Evolutionary conservation across 2,888 invertebrate species (phyloP).

Genomic region (Temnothorax unifasciatus): DNA sequence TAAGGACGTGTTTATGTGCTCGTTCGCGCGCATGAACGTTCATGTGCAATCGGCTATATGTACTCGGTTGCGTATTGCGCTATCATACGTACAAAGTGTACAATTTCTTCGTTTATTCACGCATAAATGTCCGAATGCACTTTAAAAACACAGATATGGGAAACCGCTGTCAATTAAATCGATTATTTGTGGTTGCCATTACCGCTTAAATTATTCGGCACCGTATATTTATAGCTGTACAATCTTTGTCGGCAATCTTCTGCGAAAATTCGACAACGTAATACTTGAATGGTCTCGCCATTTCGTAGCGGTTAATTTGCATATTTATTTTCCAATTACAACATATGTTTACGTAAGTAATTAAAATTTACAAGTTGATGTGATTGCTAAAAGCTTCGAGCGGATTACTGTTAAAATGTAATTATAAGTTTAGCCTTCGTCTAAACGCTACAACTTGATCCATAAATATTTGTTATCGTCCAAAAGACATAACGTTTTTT

Average conservation of each 20-base stretch:
- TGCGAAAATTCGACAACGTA: neutral
- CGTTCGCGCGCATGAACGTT: conserved; percentile 9
- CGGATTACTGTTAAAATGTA: neutral
- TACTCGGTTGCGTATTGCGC: neutral
- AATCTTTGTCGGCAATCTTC: conserved; percentile 10
- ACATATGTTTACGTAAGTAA: neutral
- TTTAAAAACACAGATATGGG: conserved; percentile 12
- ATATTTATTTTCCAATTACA: conserved; percentile 9
- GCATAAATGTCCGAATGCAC: conserved; percentile 12
- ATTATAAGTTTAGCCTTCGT: neutral
- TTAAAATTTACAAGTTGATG: conserved; percentile 3
- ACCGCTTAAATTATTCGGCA: conserved; percentile 13
- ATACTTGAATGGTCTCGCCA: neutral
- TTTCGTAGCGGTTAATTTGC: neutral
- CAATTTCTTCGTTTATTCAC: conserved; percentile 22
- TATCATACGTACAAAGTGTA: conserved; percentile 7
- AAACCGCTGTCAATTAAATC: conserved; percentile 37
- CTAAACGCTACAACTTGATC: neutral
- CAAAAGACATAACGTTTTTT: neutral
- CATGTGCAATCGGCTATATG: conserved; percentile 7
- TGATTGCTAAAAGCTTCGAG: neutral
- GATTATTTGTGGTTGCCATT: conserved; percentile 14
- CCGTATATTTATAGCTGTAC: neutral
- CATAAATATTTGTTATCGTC: neutral
- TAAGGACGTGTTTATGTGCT: conserved; percentile 21